Evolutionary conservation across 2,113 vertebrate genomes (phyloP), one percentile per base, ranked within the genome.

Genomic region (Strigops habroptila): DNA sequence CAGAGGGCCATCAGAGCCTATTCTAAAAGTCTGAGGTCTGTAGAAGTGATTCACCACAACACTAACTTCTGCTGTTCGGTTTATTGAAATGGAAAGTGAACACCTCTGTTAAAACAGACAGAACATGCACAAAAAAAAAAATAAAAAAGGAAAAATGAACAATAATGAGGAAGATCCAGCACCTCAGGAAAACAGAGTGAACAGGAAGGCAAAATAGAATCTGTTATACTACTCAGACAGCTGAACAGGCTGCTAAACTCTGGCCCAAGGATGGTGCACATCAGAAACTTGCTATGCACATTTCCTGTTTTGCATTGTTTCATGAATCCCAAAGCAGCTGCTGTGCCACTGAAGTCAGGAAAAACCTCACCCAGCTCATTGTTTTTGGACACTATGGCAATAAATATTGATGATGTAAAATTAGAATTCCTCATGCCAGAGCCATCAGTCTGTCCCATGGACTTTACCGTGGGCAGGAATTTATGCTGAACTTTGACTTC

Each of bases 291-390:
- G 88, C 68, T 93, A 92, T 44, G 65, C 35, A 88, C 14, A 18
- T 94, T 96, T 97, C 95, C 96, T 95, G 94, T 48, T 93, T 86
- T 91, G 43, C 49, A 94, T 95, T 96, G 93, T 95, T 96, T 87
- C 79, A 51, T 60, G 84, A 94, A 92, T 95, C 80, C 60, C 85
- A 87, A 81, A 75, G 83, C 85, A 88, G 77, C 70, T 94, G 89
- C 79, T 76, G 52, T 95, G 91, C 91, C 95, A 94, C 53, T 77
- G 82, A 41, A 77, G 63, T 94, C 79, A 95, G 86, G 92, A 95
- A 93, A 92, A 76, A 46, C 85, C 90, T 95, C 94, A 80, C 86
- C 80, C 82, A 86, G 24, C 55, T 67, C 57, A 96, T 90, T 96
- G 90, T 96, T 94, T 62, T 49, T 27, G 14, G 30, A 92, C 53